Evolutionary conservation across 2,797 vertebrate genomes (phyloP), one percentile per base, ranked within the genome.

Genomic region (Ispidina lecontei): DNA sequence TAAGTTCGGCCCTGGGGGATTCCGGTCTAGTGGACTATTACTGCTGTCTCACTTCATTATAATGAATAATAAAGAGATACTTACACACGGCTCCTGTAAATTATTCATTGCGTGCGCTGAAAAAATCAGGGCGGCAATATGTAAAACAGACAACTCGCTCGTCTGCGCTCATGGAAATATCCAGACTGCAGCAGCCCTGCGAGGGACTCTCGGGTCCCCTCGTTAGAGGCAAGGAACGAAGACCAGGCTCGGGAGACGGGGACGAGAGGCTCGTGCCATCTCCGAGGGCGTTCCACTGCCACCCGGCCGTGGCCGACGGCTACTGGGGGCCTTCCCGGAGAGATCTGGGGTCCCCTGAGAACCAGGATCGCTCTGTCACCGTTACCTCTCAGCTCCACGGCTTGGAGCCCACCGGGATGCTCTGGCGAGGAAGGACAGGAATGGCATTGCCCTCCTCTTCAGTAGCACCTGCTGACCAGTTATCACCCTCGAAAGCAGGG

Each of bases 1-100:
- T 91, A 89, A 92, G 92, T 92, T 95, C 79, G 77, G 95, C 97
- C 97, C 92, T 93, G 59, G 90, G 97, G 97, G 94, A 97, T 97
- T 97, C 94, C 93, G 94, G 96, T 96, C 92, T 96, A 97, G 96
- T 94, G 93, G 97, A 97, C 97, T 97, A 97, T 98, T 97, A 97
- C 96, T 97, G 92, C 96, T 95, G 96, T 97, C 97, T 98, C 94
- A 95, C 97, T 97, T 98, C 97, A 98, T 97, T 97, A 97, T 96
- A 96, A 97, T 97, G 97, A 98, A 97, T 98, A 97, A 97, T 97
- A 97, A 97, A 97, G 97, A 97, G 97, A 98, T 96, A 97, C 97
- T 97, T 97, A 96, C 96, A 97, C 87, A 92, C 86, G 64, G 94
- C 96, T 97, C 96, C 95, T 84, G 95, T 98, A 97, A 97, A 98